A percentile compares a stretch with the other conserved stretches of the same genome.
phyloP scores from a whole-genome alignment of 1,140 invertebrate species.

The Diabrotica undecimpunctata region DNA sequence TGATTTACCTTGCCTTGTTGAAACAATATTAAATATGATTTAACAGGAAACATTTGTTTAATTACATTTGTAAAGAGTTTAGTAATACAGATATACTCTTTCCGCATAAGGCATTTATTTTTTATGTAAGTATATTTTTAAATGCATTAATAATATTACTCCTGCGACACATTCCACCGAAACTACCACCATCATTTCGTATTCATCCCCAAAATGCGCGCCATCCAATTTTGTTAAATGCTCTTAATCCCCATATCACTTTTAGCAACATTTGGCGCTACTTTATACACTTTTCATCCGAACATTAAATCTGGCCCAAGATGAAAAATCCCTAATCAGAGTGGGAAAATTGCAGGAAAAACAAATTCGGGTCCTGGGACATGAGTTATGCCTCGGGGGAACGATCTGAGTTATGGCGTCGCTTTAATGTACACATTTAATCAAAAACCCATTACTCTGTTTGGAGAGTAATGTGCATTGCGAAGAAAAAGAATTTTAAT shows the following conservation, averaged over 20 bases:
- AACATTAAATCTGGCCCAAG: neutral
- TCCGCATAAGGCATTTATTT: too few species aligned
- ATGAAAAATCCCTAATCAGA: neutral
- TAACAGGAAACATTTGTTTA: too few species aligned
- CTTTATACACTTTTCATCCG: neutral
- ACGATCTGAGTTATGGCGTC: slow-evolving; percentile 30
- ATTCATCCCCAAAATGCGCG: neutral
- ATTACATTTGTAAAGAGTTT: too few species aligned
- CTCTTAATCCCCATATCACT: neutral
- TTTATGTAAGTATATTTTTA: too few species aligned
- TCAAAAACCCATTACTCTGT: slow-evolving; percentile 32
- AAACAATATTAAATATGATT: too few species aligned
- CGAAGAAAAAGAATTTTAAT: slow-evolving; percentile 9
- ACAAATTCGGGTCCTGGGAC: neutral
- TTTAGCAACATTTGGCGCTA: neutral
- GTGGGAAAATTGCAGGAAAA: neutral
- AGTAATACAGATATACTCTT: too few species aligned
- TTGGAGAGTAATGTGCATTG: neutral
- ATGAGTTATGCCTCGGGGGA: slow-evolving; percentile 20
- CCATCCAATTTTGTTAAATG: neutral
- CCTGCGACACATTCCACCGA: too few species aligned
- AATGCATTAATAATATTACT: too few species aligned
- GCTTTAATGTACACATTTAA: slow-evolving; percentile 34
- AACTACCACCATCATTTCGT: too few species aligned
- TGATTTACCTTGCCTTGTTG: too few species aligned